Evolutionary conservation across 2,797 vertebrate genomes (phyloP).

Genomic region (Chloroceryle amazona): DNA sequence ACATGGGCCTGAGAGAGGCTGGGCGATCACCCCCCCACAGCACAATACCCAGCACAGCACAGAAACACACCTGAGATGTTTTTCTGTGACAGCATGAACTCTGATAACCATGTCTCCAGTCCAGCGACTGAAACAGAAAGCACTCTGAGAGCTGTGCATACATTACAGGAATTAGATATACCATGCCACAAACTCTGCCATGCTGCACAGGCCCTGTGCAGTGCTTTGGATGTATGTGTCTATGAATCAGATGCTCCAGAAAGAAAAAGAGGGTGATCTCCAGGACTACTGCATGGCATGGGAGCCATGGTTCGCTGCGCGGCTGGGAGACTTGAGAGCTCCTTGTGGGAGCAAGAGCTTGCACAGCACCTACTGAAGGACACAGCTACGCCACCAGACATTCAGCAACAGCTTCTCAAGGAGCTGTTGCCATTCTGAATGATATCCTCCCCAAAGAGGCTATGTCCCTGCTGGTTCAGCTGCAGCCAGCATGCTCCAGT

Average conservation of each 20-base stretch:
- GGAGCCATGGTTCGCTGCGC: accelerated
- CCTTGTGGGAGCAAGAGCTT: not conserved
- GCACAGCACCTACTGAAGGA: not conserved
- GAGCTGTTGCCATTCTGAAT: not conserved
- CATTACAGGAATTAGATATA: conserved; percentile 10
- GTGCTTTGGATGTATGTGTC: not conserved
- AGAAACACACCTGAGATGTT: not conserved
- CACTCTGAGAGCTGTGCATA: conserved; percentile 42
- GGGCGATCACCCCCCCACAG: not conserved
- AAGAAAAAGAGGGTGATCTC: not conserved
- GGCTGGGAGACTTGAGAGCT: not conserved
- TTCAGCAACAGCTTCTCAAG: not conserved
- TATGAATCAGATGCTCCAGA: not conserved
- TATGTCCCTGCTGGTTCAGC: not conserved
- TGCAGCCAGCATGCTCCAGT: not conserved
- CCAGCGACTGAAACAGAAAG: conserved; percentile 27
- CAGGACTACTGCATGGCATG: accelerated
- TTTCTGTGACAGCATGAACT: not conserved
- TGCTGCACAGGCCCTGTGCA: not conserved
- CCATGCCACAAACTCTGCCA: not conserved
- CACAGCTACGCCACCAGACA: accelerated
- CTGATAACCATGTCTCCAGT: not conserved
- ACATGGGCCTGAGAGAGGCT: not conserved
- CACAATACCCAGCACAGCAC: not conserved
- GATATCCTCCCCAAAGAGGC: not conserved